phyloP scores from a whole-genome alignment of 2,888 invertebrate genomes.

The Thymelicus lineola region DNA sequence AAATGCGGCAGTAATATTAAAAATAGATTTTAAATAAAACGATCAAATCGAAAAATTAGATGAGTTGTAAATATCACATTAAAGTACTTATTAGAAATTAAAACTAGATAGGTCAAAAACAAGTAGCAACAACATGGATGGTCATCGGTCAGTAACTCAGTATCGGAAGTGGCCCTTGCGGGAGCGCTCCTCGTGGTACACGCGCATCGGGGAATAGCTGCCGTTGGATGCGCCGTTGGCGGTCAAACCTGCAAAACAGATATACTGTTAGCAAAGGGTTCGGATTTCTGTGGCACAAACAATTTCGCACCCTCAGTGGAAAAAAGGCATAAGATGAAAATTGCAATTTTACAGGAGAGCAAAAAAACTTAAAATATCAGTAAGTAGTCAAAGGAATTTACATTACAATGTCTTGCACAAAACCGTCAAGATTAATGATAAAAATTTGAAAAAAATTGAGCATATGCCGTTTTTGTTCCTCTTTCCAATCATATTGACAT shows the following conservation, averaged over 20 bases:
- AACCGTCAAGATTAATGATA: too few relatives aligned
- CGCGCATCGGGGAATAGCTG: slow-evolving; percentile 91
- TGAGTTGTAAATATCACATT: slow-evolving; percentile 75
- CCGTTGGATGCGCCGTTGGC: slow-evolving; percentile 86
- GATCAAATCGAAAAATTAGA: slow-evolving; percentile 55
- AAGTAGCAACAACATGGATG: slow-evolving; percentile 38
- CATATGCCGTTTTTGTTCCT: too few relatives aligned
- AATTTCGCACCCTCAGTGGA: too few relatives aligned
- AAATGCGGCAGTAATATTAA: slow-evolving; percentile 50
- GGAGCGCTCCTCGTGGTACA: slow-evolving; percentile 92
- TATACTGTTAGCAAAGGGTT: too few relatives aligned
- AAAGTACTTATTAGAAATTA: slow-evolving; percentile 54
- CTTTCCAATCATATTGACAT: too few relatives aligned
- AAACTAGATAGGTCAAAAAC: slow-evolving; percentile 35
- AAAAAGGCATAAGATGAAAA: too few relatives aligned
- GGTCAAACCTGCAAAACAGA: slow-evolving; percentile 82
- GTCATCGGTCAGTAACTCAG: slow-evolving; percentile 68
- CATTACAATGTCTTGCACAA: too few relatives aligned
- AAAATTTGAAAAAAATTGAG: too few relatives aligned
- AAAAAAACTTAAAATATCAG: too few relatives aligned
- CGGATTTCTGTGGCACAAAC: too few relatives aligned
- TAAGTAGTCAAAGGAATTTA: too few relatives aligned
- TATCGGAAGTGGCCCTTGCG: slow-evolving; percentile 93
- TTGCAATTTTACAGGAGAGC: too few relatives aligned
- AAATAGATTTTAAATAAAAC: slow-evolving; percentile 48